Conservation (phyloP, 1,140 invertebrate genomes). For the Sesamia nonagrioides region DNA sequence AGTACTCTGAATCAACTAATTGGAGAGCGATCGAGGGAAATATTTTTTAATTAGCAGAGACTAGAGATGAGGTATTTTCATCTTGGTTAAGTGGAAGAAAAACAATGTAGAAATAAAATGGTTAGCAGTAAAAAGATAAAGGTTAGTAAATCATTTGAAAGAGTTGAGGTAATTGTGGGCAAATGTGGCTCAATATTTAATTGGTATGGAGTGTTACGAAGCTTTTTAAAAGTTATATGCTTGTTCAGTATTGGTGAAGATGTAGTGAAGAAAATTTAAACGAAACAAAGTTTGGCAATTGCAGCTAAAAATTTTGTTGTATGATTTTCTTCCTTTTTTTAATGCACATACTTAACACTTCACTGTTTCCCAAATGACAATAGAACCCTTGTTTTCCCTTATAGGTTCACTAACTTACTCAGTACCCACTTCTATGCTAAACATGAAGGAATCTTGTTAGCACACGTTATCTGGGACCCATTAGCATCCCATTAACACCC, state of each 20-base stretch:
- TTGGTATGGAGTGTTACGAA: background rate
- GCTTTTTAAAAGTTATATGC: background rate
- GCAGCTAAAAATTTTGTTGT: no score
- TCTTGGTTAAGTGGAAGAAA: background rate
- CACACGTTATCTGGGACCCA: constrained; percentile 39
- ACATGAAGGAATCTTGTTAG: constrained; percentile 42
- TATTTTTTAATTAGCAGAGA: constrained; percentile 21
- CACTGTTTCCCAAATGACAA: background rate
- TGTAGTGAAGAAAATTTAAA: no score
- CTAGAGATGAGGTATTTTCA: background rate
- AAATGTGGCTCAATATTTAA: background rate
- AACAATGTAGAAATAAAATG: background rate
- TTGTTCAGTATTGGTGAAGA: background rate
- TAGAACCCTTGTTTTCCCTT: background rate
- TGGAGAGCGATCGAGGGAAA: constrained; percentile 27
- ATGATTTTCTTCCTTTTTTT: no score
- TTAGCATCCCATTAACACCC: constrained; percentile 43
- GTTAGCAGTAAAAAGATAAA: background rate
- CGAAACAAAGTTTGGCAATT: no score
- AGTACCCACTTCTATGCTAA: constrained; percentile 41
- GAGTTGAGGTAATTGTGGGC: no score
- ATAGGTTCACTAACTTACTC: background rate
- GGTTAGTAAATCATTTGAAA: background rate
- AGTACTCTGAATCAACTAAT: constrained; percentile 37
- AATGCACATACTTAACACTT: no score